phyloP scores from a whole-genome alignment of 1,140 invertebrate species.

The Leptestheria dahalacensis region DNA sequence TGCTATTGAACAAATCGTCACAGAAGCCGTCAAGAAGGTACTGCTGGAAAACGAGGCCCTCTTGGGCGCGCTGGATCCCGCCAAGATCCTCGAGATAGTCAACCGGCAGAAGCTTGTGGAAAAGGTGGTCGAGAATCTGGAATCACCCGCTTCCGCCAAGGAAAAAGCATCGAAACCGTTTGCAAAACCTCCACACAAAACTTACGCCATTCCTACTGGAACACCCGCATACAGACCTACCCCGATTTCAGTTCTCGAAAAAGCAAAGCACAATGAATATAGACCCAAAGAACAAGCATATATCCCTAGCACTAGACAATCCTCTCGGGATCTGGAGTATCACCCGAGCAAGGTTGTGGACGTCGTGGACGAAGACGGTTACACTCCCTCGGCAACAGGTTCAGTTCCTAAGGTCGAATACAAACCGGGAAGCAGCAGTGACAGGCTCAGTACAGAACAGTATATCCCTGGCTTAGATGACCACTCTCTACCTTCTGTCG shows the following conservation, averaged over 20 bases:
- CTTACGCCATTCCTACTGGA: conserved; percentile 19
- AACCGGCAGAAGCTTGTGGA: conserved; percentile 20
- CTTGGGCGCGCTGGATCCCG: conserved; percentile 23
- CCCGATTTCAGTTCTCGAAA: conserved; percentile 40
- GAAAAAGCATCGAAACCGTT: conserved; percentile 23
- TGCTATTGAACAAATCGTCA: conserved; percentile 31
- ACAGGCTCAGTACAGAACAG: conserved; percentile 1
- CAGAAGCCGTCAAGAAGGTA: conserved; percentile 35
- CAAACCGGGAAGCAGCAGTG: conserved; percentile 3
- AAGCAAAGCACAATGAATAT: conserved; percentile 20
- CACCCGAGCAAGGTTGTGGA: conserved; percentile 2
- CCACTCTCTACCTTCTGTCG: neutral
- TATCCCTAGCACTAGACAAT: neutral
- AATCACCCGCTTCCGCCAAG: neutral
- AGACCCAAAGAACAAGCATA: neutral
- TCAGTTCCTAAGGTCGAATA: neutral
- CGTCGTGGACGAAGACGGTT: conserved; percentile 5
- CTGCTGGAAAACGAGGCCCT: conserved; percentile 29
- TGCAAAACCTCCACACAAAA: conserved; percentile 15
- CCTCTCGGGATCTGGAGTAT: neutral
- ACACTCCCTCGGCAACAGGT: neutral
- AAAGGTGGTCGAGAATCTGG: conserved; percentile 25
- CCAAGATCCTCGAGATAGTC: conserved; percentile 23
- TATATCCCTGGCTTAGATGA: neutral
- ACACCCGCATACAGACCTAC: conserved; percentile 41